Percentiles rank a stretch among this genome's conserved stretches.
Conservation (phyloP, 2,888 invertebrate species). For the Oscheius sp. region DNA sequence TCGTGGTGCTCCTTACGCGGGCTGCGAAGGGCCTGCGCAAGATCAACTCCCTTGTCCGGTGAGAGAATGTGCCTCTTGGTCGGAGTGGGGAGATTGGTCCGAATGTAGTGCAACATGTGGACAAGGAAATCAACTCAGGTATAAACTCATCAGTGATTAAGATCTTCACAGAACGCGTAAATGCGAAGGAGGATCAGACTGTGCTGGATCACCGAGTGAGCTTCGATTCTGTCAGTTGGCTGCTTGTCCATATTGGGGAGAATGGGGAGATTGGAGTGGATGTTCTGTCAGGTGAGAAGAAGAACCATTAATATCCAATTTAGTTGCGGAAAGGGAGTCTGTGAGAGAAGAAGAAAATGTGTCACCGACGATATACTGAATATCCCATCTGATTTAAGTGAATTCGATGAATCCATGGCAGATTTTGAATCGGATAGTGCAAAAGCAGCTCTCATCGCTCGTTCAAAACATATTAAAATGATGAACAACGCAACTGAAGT, state of each 20-base stretch:
- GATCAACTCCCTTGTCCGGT: conserved; percentile 57
- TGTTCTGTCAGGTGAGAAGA: conserved; percentile 43
- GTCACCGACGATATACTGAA: conserved; percentile 56
- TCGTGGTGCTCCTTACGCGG: conserved; percentile 30
- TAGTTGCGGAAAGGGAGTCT: conserved; percentile 54
- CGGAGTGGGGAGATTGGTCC: conserved; percentile 56
- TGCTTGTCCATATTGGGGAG: conserved; percentile 57
- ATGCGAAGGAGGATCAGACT: conserved; percentile 44
- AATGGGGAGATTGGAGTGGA: conserved; percentile 56
- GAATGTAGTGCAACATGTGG: conserved; percentile 56
- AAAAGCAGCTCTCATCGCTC: conserved; percentile 22
- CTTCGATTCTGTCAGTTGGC: conserved; percentile 52
- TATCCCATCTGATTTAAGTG: conserved; percentile 49
- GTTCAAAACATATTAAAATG: conserved; percentile 31
- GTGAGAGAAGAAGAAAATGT: conserved; percentile 52
- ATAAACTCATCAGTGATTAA: background rate
- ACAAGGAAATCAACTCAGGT: conserved; percentile 51
- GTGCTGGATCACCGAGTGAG: conserved; percentile 41
- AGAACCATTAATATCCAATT: background rate
- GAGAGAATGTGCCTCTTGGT: conserved; percentile 56
- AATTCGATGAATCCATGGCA: conserved; percentile 40
- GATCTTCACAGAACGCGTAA: conserved; percentile 35
- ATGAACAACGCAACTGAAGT: conserved; percentile 20
- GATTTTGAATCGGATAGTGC: conserved; percentile 25
- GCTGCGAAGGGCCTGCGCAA: conserved; percentile 56